Base-by-base conservation (phyloP, 2,797 vertebrate genomes). In the Adrianichthys oophorus region DNA sequence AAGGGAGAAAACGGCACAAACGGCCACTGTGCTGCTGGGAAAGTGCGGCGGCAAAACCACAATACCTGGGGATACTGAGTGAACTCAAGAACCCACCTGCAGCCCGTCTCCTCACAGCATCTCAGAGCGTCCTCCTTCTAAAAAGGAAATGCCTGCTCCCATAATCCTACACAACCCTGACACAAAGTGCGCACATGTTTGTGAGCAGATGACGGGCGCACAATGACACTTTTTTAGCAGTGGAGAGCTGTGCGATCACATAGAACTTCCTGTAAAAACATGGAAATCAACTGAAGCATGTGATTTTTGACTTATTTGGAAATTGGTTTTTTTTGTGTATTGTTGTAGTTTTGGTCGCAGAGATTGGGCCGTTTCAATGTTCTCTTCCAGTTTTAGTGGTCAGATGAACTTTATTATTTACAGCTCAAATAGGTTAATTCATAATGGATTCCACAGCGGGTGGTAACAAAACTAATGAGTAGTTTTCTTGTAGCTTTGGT, bases 1-100 rank as follows among this genome's bases (percentile, higher is more conserved):
- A 95, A 93, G 18, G 93, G 93, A 56, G 92, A 95, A 80, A 98
- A 94, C 62, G 92, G 93, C 71, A 87, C 91, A 21, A 98, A 98
- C 1, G 95, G 95, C 73, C 94, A 97, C 54, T 87, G 83, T 55
- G 59, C 81, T 8, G 52, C 83, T 15, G 51, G 83, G 10, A 88
- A 82, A 71, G 78, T 87, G 56, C 92, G 93, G 89, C 76, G 75
- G 65, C 91, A 90, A 65, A 90, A 87, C 84, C 84, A 87, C 79
- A 78, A 56, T 68, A 74, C 78, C 82, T 90, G 86, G 79, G 88
- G 88, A 90, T 72, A 26, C 4, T 10, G n/a, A 48, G 46, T 17
- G 46, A 26, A 50, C 46, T 18, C 37, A 4, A 46, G 21, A 57
- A 52, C 55, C 65, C 62, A 12, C 76, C 68, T 61, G 73, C 77